Base-by-base conservation (phyloP, 2,888 invertebrate species). In the Tachina lurida region DNA sequence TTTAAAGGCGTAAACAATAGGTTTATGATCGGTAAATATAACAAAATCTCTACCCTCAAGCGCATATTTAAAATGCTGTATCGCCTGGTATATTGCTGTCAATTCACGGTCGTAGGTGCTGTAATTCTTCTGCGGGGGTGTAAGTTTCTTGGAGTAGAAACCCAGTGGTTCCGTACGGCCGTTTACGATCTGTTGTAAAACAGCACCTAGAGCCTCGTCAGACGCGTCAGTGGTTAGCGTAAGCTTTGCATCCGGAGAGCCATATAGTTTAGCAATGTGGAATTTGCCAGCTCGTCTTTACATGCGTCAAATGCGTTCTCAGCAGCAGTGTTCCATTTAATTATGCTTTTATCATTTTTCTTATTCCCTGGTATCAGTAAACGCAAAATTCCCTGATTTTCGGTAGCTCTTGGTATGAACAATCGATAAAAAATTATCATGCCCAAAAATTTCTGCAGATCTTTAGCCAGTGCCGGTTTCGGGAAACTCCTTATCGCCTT, bases 151-250 rank as follows among this genome's bases (percentile, higher is more conserved):
- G 7, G 56, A 71, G 41, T 58, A 45, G 19, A 58, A 62, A 41
- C 62, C 62, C 10, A 52, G 52, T 22, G 22, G 22, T 22, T 22
- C 22, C 3, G 22, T 22, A 22, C 22, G 22, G 22, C 22, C 22
- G 22, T 22, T 22, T 22, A 22, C 22, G 22, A 3, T 22, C 22
- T 22, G 22, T 22, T 22, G 22, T 22, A 22, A 22, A 22, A 22
- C 22, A 22, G 22, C 22, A 22, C 22, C 22, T 22, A 22, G 2
- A 22, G 22, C 22, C 1, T 22, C 22, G 19, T 62, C 62, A 10
- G 74, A 74, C 2, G 62, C 74, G 22, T 74, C 74, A 13, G 62
- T 52, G 17, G 49, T 74, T 10, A 74, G 22, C 47, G 62, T 62
- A 12, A 74, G 62, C n/a, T n/a, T n/a, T n/a, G n/a, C n/a, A n/a